These are phyloP conservation scores for Tupiocoris notatus DNA, from an alignment of 2,888 invertebrate species.

Conservation along the genomic window DNA sequence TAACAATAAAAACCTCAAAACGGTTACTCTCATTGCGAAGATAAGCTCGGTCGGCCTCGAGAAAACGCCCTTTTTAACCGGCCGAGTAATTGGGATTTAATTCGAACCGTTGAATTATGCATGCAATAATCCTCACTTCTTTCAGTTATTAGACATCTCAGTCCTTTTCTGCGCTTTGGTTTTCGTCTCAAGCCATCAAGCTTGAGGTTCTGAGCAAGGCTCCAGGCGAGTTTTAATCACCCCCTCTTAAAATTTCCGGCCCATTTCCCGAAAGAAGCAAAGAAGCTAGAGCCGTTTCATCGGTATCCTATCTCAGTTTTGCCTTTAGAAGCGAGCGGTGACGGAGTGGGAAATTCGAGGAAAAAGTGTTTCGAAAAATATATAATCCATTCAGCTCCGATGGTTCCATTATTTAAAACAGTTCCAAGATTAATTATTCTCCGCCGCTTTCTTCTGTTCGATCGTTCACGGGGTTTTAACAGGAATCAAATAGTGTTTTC, in stretches of 20 bases:
- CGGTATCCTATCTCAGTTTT: not conserved
- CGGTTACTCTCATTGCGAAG: not conserved
- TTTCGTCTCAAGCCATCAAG: not conserved
- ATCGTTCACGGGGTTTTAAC: constrained; percentile 8
- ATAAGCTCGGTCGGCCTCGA: not conserved
- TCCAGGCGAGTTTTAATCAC: constrained; percentile 38
- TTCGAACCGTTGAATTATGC: constrained; percentile 40
- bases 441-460: constrained; percentile 4
- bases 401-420: constrained; percentile 38
- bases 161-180: constrained; percentile 3
- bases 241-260: constrained; percentile 33
- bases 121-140: constrained; percentile 42
- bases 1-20: not conserved
- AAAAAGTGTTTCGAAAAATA: constrained; percentile 1
- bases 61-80: not conserved
- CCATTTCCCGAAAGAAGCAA: constrained; percentile 31
- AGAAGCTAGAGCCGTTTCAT: not conserved
- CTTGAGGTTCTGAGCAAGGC: not conserved
- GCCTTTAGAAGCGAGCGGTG: not conserved
- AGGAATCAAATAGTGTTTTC: constrained; percentile 33
- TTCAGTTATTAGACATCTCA: constrained; percentile 40
- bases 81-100: constrained; percentile 39
- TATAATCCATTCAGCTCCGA: constrained; percentile 36
- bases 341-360: not conserved
- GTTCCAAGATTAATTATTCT: constrained; percentile 33